Base-by-base conservation (phyloP, 1,140 invertebrate species). In the Saxidomus purpurata region DNA sequence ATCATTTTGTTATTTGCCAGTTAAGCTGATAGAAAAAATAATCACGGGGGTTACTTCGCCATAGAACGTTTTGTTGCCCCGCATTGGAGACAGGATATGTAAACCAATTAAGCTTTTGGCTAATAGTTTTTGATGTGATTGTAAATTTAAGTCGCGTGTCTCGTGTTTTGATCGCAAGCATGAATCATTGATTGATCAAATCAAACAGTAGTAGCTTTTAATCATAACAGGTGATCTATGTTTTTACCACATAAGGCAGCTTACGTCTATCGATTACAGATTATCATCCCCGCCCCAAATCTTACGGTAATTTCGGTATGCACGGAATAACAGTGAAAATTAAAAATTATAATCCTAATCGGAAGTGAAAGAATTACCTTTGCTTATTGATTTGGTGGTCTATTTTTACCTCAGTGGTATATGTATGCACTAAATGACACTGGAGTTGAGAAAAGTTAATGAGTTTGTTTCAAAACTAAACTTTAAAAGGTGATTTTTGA, bases 71-170 rank as follows among this genome's bases (percentile, higher is more conserved):
- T 63, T 63, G 1, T 63, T 63, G 77, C 34, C 77, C 36, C 25
- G 8, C 38, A 15, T 49, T 11, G 40, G 74, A 79, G 74, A 79
- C 74, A 40, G n/a, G 52, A 52, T 31, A 69, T 83, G 19, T 69
- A 47, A 38, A 47, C 81, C 25, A 49, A 69, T 83, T 43, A 67
- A 52, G 43, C 28, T 52, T 31, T 34, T 4, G 31, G 15, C 28
- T 79, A 22, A 55, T 79, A 15, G 76, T 38, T 83, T 43, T 69
- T 43, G 38, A 49, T 83, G 81, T 49, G 69, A 47, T 83, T 69
- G 81, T 69, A 69, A 40, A 28, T 49, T 83, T 69, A 34, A 69
- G 59, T 40, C 81, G 81, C 61, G 81, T 83, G 81, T 67, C 28
- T 49, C 47, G 17, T 83, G 81, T 31, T 67, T 63, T 59, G 19